Evolutionary conservation across 2,888 invertebrate species (phyloP).

Genomic region (Drosophila aldrichi): DNA sequence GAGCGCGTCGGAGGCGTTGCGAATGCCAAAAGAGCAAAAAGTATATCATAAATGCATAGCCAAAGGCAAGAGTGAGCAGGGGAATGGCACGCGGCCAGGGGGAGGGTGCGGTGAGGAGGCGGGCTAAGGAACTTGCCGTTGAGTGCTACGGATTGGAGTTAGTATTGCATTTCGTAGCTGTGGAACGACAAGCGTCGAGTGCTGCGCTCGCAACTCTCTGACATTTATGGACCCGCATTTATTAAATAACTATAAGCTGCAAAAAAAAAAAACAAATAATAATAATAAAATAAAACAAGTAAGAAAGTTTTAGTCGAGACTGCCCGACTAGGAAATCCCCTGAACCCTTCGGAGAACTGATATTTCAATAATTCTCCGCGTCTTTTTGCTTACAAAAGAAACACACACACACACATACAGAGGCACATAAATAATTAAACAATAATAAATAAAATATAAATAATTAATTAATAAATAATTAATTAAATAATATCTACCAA

Average conservation of each 20-base stretch:
- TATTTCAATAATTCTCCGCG: too few relatives aligned
- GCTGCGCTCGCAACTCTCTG: slow-evolving; percentile 26
- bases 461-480: too few relatives aligned
- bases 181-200: slow-evolving; percentile 15
- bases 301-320: too few relatives aligned
- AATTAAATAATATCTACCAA: too few relatives aligned
- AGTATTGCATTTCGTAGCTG: slow-evolving; percentile 35
- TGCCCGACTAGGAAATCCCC: too few relatives aligned
- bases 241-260: slow-evolving; percentile 37
- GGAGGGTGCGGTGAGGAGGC: too few relatives aligned
- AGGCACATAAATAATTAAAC: too few relatives aligned
- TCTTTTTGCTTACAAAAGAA: too few relatives aligned
- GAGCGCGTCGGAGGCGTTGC: slow-evolving; percentile 47
- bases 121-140: neutral
- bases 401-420: too few relatives aligned
- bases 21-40: slow-evolving; percentile 59
- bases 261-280: neutral
- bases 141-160: slow-evolving; percentile 28
- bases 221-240: slow-evolving; percentile 55
- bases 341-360: too few relatives aligned
- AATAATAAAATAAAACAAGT: too few relatives aligned
- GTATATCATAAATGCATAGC: slow-evolving; percentile 50
- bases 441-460: too few relatives aligned
- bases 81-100: neutral
- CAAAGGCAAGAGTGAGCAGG: slow-evolving; percentile 22